These are phyloP conservation scores for Drosophila borborema DNA, from an alignment of 2,888 invertebrate species.

Conservation along the genomic window DNA sequence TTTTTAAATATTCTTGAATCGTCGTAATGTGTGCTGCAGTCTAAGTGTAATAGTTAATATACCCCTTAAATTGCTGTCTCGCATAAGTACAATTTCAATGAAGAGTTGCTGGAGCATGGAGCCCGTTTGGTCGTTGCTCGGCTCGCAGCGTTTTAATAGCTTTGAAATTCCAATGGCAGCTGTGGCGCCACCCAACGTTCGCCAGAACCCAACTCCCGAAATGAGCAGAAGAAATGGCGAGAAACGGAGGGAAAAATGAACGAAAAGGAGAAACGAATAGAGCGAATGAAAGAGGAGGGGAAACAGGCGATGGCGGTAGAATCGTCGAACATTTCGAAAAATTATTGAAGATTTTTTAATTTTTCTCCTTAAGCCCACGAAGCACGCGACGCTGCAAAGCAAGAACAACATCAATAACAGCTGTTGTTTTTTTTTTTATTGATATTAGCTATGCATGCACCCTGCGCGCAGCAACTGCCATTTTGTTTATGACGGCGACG, in stretches of 20 bases:
- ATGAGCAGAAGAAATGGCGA: slow-evolving; percentile 33
- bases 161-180: slow-evolving; percentile 84
- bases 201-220: slow-evolving; percentile 38
- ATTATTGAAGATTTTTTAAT: slow-evolving; percentile 76
- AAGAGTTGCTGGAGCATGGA: slow-evolving; percentile 52
- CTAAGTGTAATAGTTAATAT: background rate
- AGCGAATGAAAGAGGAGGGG: background rate
- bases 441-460: slow-evolving; percentile 76
- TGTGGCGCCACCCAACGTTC: slow-evolving; percentile 65
- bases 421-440: slow-evolving; percentile 70
- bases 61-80: background rate
- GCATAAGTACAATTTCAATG: slow-evolving; percentile 51
- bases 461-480: slow-evolving; percentile 67
- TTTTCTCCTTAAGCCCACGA: slow-evolving; percentile 59
- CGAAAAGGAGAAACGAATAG: background rate
- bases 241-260: slow-evolving; percentile 11
- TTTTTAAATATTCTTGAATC: no score
- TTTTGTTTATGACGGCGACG: slow-evolving; percentile 79
- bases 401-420: slow-evolving; percentile 33
- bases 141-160: slow-evolving; percentile 85
- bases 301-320: slow-evolving; percentile 34
- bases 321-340: slow-evolving; percentile 76
- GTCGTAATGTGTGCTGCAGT: background rate
- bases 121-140: slow-evolving; percentile 83
- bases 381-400: slow-evolving; percentile 48